A percentile compares a stretch with the other conserved stretches of the same genome.
phyloP scores from a whole-genome alignment of 2,113 vertebrate genomes.

The Coryphaenoides rupestris region DNA sequence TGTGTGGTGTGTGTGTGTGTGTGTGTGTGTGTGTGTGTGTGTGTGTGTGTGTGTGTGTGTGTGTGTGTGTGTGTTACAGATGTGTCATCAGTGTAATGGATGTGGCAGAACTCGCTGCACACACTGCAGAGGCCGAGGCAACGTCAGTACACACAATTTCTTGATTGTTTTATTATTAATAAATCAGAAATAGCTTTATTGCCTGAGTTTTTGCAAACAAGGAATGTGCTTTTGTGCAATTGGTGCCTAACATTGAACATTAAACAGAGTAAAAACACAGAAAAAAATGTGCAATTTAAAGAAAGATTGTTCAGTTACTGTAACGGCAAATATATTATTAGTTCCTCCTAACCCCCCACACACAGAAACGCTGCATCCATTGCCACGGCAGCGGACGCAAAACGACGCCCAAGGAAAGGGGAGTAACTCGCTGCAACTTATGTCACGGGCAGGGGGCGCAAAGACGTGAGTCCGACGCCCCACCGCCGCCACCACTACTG shows the following conservation, averaged over 20 bases:
- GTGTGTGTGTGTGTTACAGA: constrained; percentile 54
- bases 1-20: background rate
- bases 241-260: no score
- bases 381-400: constrained; percentile 66
- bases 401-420: no score
- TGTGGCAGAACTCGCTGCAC: constrained; percentile 62
- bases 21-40: background rate
- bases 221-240: no score
- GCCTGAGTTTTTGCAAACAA: no score
- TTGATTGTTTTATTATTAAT: background rate
- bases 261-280: no score
- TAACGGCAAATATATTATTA: no score
- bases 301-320: no score
- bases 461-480: constrained; percentile 38
- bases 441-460: no score
- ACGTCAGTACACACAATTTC: constrained; percentile 54
- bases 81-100: constrained; percentile 69
- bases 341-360: no score
- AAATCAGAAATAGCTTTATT: background rate
- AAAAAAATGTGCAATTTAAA: no score
- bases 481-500: no score
- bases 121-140: constrained; percentile 56
- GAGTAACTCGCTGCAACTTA: no score
- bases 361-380: constrained; percentile 60
- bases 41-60: constrained; percentile 7